Base-by-base conservation (phyloP, 1,140 invertebrate genomes). In the Drosophila setifemur region DNA sequence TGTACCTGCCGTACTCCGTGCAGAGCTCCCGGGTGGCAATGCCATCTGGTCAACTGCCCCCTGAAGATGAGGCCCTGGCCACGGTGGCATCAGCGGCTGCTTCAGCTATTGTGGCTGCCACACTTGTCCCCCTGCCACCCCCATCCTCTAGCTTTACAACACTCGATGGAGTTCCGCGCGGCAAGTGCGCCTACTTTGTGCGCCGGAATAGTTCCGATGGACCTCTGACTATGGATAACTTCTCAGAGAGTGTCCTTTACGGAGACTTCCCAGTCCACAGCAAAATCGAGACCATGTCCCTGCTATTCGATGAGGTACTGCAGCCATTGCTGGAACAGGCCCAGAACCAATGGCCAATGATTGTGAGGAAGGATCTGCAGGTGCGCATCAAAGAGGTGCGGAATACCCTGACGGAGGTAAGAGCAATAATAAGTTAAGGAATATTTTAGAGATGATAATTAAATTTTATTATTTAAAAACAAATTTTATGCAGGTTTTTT, bases 221-320 rank as follows among this genome's bases (percentile, higher is more conserved):
- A 2, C 39, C 82, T 9, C 82, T 95, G 7, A 91, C 92, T 1
- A 93, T 91, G 53, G 92, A 93, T 28, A 93, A 94, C 71, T 90
- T 95, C 5, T 90, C 91, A 47, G 91, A 92, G 21, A 89, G 92
- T 1, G 85, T 97, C 8, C 91, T 95, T 1, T 94, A 93, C 69
- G 96, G 96, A 6, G 96, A 97, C 88, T 92, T 97, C 77, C 93
- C 95, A 1, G 92, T 94, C 3, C 93, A 93, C 70, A 94, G 83
- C 31, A 89, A 90, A 83, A 88, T 89, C 14, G 89, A 90, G 45
- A 90, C 95, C 1, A 90, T 97, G 9, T 92, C 94, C 14, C 91
- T 93, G 29, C 92, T 96, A 37, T 92, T 96, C 25, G 95, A 97
- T 83, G 93, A 96, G 76, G 95, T 96, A 89, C 49, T 95, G 28